Evolutionary conservation across 2,113 vertebrate species (phyloP), one percentile per base, ranked within the genome.

Genomic region (Numida meleagris): DNA sequence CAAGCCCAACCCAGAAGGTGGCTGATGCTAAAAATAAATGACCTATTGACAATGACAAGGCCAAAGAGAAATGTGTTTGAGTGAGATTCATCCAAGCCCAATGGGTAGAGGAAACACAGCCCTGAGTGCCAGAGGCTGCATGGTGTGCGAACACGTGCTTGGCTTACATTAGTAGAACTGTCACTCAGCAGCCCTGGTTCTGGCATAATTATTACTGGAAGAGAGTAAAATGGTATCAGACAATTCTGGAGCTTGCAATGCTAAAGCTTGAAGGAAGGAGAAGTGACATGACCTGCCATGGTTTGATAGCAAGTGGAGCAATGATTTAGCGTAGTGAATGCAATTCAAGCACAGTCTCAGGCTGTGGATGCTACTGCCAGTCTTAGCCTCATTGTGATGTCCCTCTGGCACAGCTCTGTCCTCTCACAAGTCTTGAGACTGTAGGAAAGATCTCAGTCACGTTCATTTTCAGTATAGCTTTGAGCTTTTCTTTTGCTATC

Each of bases 401-500:
- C 18, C 9, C 20, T 75, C 6, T 31, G 20, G 9, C 19, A 11
- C 38, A 81, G n/a, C 31, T 40, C 17, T 74, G 25, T 68, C 48
- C 0, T 0, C n/a, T 70, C 40, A 14, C 9, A 72, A n/a, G 12
- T 70, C 31, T 58, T 53, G 14, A 2, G 10, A 24, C 14, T 70
- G 14, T 16, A 33, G 11, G 33, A 19, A 76, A 79, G 73, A 51
- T 46, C 42, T 90, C 45, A 72, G 18, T 25, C 21, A 19, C 10
- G 34, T 10, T 67, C 33, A 45, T 10, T 51, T 36, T 14, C 13
- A 24, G 31, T 77, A 53, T 24, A 43, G 16, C 33, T 89, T 48
- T 80, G 50, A 59, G 14, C 21, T 90, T 74, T 74, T 45, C 8
- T 66, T 82, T 82, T 67, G 36, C 11, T 27, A 16, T 70, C 20